Base-by-base conservation (phyloP, 2,888 invertebrate genomes). In the Deroplatys truncata region DNA sequence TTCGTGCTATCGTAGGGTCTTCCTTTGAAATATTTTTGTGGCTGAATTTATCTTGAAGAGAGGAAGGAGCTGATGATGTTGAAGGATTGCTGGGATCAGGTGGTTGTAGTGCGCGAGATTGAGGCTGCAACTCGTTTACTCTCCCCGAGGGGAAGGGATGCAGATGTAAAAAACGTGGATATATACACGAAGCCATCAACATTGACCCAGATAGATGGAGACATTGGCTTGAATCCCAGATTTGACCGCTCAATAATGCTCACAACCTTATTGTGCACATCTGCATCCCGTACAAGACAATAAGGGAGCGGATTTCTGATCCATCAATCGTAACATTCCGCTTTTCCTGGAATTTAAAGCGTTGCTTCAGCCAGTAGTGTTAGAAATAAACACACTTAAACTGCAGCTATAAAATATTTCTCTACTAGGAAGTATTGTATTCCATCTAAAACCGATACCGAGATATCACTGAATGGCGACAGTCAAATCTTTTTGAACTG, bases 131-230 rank as follows among this genome's bases (percentile, higher is more conserved):
- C 87, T 87, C 87, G 83, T 87, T 87, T 87, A 86, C 56, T 20
- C 20, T 4, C 25, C 20, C 8, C 56, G 16, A 56, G 5, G 15
- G 56, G 56, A 4, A 72, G 20, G 56, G 56, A 56, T 56, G 56
- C 2, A 56, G 20, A 72, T 72, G 56, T 72, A 72, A 72, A 72
- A 72, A 72, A 72, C 56, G 56, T 56, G 56, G 56, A 56, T 56
- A 56, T 56, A 56, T 16, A 56, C 56, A 72, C 56, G 56, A 72
- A 20, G 56, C 56, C 56, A 72, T 72, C 87, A 87, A 82, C 87
- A 87, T 83, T 87, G 87, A 87, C 87, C 87, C n/a, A 87, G 87
- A 87, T 87, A 87, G 83, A 87, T 87, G 83, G 87, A 72, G 56
- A 72, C 56, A 72, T 72, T 72, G 56, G 20, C 56, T 20, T 72